Percentiles rank a stretch among this genome's conserved stretches.
phyloP scores from a whole-genome alignment of 2,888 invertebrate genomes.

The Myopa testacea region DNA sequence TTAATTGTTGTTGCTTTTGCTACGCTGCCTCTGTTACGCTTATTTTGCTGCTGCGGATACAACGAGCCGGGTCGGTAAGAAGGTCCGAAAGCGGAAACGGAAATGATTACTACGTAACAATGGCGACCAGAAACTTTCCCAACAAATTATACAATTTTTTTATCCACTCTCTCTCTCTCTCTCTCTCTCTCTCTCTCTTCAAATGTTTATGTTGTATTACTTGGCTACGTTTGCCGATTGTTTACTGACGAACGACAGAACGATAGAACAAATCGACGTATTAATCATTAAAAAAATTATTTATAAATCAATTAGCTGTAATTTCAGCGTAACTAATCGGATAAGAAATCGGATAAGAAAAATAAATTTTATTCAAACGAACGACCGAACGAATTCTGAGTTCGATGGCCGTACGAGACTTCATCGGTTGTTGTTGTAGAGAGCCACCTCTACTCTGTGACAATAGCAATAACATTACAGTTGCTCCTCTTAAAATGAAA shows the following conservation, averaged over 20 bases:
- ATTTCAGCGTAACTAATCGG: too few relatives aligned
- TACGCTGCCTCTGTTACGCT: not conserved
- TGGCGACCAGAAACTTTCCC: slow-evolving; percentile 27
- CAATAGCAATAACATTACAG: too few relatives aligned
- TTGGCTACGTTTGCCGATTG: slow-evolving; percentile 15
- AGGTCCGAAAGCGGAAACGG: slow-evolving; percentile 26
- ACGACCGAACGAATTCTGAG: too few relatives aligned
- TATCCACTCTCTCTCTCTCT: not conserved
- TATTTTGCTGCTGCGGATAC: slow-evolving; percentile 10
- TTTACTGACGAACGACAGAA: not conserved
- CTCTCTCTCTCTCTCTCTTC: not conserved
- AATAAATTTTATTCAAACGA: too few relatives aligned
- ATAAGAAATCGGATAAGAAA: too few relatives aligned
- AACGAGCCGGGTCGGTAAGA: not conserved
- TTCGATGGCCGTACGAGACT: too few relatives aligned
- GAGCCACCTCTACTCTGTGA: too few relatives aligned
- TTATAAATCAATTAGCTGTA: too few relatives aligned
- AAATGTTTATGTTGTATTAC: not conserved
- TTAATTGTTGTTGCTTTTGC: not conserved
- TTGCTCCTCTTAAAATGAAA: too few relatives aligned
- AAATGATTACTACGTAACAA: slow-evolving; percentile 36
- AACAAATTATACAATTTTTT: slow-evolving; percentile 20
- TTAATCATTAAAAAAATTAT: not conserved
- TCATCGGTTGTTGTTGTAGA: too few relatives aligned
- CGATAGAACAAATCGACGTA: not conserved